Base-by-base conservation (phyloP, 2,797 vertebrate genomes). In the Distichodus sexfasciatus region DNA sequence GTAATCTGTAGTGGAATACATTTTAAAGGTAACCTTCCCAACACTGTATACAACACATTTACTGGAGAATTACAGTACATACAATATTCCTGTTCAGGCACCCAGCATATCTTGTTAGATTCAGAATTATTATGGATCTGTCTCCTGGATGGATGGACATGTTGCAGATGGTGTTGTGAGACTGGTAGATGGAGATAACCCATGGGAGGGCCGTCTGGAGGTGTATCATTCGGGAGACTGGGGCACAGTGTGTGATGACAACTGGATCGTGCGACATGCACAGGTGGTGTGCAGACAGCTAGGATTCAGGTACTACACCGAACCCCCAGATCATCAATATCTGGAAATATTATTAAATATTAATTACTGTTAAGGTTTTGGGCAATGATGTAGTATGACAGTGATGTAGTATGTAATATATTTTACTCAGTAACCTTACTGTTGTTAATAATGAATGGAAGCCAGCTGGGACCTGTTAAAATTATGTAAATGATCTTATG, bases 231-330 rank as follows among this genome's bases (percentile, higher is more conserved):
- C 89, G 0, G 92, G 93, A 2, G 93, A 87, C 75, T 98, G 97
- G 96, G 96, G 96, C n/a, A 94, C 94, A 0, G 84, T 97, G 40
- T 99, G 96, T 1, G 96, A 97, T 5, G 96, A 98, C 76, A 91
- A 86, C 81, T 98, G 96, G 96, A 92, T 84, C 40, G 81, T 93
- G 71, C 81, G 89, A 1, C 81, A 89, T 48, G 94, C 94, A 7
- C 89, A 90, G 76, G 96, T 99, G 78, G 84, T 96, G 83, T 99
- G 97, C 84, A 92, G 92, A 69, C 96, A 98, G 83, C 82, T 99
- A 59, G 96, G 96, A 64, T 97, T 93, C 87, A 92, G 91, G 92
- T 92, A 51, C 23, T 26, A 15, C 15, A 47, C 63, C 47, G n/a
- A n/a, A n/a, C n/a, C n/a, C n/a, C n/a, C n/a, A n/a, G n/a, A n/a